Percentiles rank a stretch among this genome's conserved stretches.
Evolutionary conservation across 2,797 vertebrate species (phyloP).

Genomic region (Helarctos malayanus): DNA sequence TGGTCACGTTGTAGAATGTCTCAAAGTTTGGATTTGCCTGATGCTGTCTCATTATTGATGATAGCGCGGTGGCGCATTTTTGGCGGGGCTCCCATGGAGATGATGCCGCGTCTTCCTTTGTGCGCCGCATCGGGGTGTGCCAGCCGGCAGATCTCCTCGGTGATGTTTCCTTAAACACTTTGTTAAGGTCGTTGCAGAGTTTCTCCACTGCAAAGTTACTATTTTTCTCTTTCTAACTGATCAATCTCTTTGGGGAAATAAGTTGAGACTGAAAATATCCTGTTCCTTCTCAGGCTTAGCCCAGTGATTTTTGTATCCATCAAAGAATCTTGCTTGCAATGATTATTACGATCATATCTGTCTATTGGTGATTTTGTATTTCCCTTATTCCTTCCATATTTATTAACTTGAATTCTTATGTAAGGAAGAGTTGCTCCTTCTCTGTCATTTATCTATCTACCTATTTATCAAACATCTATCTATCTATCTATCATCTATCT

Average conservation of each 20-base stretch:
- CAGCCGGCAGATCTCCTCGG: rapidly evolving
- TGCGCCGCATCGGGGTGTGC: neutral
- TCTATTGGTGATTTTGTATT: neutral
- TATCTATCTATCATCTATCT: neutral
- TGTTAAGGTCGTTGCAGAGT: neutral
- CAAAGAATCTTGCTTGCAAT: neutral
- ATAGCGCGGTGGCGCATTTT: neutral
- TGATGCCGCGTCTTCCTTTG: rapidly evolving
- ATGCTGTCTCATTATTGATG: neutral
- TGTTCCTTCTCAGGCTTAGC: neutral
- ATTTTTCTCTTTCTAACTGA: neutral
- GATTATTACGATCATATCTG: no score
- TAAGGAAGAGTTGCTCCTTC: neutral
- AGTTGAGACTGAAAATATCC: neutral
- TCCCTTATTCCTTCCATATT: neutral
- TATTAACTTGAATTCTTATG: neutral
- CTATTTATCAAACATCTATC: no score
- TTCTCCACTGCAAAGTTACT: neutral
- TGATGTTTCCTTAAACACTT: neutral
- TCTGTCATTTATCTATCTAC: neutral
- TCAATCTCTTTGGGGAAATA: neutral
- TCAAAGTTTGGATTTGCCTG: neutral
- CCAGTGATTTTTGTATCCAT: neutral
- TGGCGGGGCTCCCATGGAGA: neutral
- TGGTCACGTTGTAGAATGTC: neutral